Base-by-base conservation (phyloP, 2,113 vertebrate genomes). In the Lucifuga dentata region DNA sequence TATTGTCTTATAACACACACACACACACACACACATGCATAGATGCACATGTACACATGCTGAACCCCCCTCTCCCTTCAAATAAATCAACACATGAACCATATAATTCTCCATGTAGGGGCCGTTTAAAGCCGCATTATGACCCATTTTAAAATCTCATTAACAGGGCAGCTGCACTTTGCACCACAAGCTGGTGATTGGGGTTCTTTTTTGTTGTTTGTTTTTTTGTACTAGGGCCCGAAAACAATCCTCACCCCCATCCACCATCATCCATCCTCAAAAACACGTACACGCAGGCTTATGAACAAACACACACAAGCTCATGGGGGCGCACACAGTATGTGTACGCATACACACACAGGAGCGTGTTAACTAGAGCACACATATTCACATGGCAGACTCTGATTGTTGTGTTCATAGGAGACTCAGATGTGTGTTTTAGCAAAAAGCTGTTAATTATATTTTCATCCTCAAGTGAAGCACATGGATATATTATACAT, bases 61-160 rank as follows among this genome's bases (percentile, higher is more conserved):
- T 11, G 20, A 57, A 39, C 9, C 32, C 55, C 75, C 70, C 53
- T 33, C 78, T 63, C 63, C 72, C 63, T 62, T 62, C 65, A 73
- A 82, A 83, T 85, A 82, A 88, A 90, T 87, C 78, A 82, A 70
- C 77, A 81, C 84, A 83, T 73, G 75, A 86, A 89, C 75, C 90
- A 89, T 88, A 85, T 90, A 85, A 91, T 91, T 89, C 84, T 89
- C 85, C 60, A 72, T 83, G 81, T 86, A 85, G 84, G 81, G 77
- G 78, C 68, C 74, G 10, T 89, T 90, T 90, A 84, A 81, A 68
- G 76, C 83, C 68, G 86, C 83, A 88, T 91, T 89, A 88, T 86
- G 73, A 75, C 69, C 80, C 83, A 78, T 87, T 88, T 91, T 91
- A 86, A 92, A 92, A 92, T 91, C 90, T 91, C 86, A 90, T 92